Evolutionary conservation across 2,797 vertebrate genomes (phyloP).

Genomic region (Scleropages formosus): DNA sequence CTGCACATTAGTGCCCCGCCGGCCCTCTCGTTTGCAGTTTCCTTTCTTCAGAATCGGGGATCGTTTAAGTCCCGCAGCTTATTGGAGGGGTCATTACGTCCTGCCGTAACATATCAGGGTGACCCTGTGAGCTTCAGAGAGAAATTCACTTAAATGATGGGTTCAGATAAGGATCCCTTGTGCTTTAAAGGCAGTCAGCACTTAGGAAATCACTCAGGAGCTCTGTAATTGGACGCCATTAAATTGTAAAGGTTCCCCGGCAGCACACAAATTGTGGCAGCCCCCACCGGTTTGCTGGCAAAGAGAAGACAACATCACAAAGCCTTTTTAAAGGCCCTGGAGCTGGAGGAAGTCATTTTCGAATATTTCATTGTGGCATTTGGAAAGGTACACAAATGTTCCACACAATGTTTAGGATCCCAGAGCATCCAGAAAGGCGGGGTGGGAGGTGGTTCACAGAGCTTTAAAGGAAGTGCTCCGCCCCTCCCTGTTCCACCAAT

Average conservation of each 20-base stretch:
- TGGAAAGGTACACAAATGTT: too few species aligned
- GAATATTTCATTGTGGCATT: too few species aligned
- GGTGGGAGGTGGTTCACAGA: too few species aligned
- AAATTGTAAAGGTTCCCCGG: not conserved
- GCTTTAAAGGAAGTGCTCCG: too few species aligned
- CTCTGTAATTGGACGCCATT: not conserved
- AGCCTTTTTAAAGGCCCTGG: not conserved
- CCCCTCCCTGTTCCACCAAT: too few species aligned
- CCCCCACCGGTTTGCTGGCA: not conserved
- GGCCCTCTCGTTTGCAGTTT: not conserved
- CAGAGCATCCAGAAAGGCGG: too few species aligned
- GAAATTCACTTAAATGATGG: constrained; percentile 10
- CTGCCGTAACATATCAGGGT: not conserved
- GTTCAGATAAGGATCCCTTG: not conserved
- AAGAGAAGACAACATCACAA: not conserved
- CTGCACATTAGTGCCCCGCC: not conserved
- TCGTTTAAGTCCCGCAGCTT: not conserved
- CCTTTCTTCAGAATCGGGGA: not conserved
- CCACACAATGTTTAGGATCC: too few species aligned
- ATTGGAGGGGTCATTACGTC: constrained; percentile 3
- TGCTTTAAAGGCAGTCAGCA: not conserved
- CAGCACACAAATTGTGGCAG: not conserved
- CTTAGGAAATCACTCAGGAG: not conserved
- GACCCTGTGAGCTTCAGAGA: not conserved
- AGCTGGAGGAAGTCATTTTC: too few species aligned